Evolutionary conservation across 2,888 invertebrate species (phyloP).

Genomic region (Eupithecia abbreviata): DNA sequence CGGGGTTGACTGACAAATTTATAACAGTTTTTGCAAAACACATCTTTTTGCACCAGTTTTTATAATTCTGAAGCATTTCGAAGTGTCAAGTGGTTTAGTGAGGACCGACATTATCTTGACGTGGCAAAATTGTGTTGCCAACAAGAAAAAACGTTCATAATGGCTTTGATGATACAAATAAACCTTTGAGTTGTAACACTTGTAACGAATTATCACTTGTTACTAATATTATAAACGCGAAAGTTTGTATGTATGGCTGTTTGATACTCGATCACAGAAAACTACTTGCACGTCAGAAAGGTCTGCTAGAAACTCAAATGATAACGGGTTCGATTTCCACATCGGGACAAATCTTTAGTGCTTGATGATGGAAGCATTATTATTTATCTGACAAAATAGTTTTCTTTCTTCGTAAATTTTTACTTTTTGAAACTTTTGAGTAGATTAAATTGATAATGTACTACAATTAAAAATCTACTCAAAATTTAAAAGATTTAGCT

Average conservation of each 20-base stretch:
- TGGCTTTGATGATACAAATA: conserved; percentile 26
- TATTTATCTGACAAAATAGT: too few relatives aligned
- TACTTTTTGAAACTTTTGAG: too few relatives aligned
- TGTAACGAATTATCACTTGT: background rate
- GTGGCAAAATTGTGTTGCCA: conserved; percentile 56
- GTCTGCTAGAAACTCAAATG: background rate
- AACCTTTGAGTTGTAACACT: background rate
- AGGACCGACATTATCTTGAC: conserved; percentile 55
- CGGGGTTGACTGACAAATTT: conserved; percentile 69
- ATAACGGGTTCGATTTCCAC: background rate
- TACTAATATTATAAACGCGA: too few relatives aligned
- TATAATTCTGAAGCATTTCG: conserved; percentile 42
- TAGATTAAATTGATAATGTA: too few relatives aligned
- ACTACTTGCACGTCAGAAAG: background rate
- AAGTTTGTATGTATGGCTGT: too few relatives aligned
- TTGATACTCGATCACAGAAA: too few relatives aligned
- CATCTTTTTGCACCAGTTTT: conserved; percentile 49
- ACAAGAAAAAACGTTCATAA: conserved; percentile 23
- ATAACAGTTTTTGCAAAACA: conserved; percentile 58
- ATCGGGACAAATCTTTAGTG: background rate
- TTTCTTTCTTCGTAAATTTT: too few relatives aligned
- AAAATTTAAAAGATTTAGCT: background rate
- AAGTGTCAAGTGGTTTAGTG: conserved; percentile 58
- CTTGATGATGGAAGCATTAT: too few relatives aligned
- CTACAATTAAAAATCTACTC: background rate